These are phyloP conservation scores for Pardalotus punctatus DNA, from an alignment of 2,113 vertebrate genomes.

Conservation along the genomic window DNA sequence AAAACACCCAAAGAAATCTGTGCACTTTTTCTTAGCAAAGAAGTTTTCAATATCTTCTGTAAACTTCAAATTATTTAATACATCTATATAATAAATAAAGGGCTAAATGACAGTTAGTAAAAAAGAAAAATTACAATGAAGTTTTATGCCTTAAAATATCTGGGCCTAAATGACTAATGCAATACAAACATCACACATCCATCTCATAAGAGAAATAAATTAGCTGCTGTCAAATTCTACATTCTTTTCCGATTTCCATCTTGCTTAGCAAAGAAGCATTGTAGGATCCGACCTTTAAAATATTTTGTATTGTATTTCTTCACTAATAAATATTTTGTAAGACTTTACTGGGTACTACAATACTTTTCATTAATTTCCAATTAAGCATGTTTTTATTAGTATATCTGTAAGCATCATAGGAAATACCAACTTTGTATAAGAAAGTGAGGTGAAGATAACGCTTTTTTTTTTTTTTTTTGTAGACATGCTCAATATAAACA, in stretches of 20 bases:
- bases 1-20: background rate
- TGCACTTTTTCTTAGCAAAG: background rate
- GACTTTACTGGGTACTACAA: slow-evolving; percentile 3
- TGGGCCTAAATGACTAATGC: background rate
- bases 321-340: slow-evolving; percentile 36
- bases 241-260: background rate
- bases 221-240: background rate
- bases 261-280: slow-evolving; percentile 24
- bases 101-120: background rate
- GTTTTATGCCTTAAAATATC: background rate
- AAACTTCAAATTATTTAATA: background rate
- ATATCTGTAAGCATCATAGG: background rate
- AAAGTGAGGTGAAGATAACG: background rate
- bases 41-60: background rate
- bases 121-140: background rate
- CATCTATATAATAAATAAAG: background rate
- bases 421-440: background rate
- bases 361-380: background rate
- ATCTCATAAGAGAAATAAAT: background rate
- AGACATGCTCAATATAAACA: background rate
- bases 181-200: background rate
- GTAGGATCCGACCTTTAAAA: background rate
- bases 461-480: background rate
- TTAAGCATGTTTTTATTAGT: background rate
- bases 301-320: slow-evolving; percentile 3